phyloP scores from a whole-genome alignment of 2,888 invertebrate genomes.

The Elmis aenea region DNA sequence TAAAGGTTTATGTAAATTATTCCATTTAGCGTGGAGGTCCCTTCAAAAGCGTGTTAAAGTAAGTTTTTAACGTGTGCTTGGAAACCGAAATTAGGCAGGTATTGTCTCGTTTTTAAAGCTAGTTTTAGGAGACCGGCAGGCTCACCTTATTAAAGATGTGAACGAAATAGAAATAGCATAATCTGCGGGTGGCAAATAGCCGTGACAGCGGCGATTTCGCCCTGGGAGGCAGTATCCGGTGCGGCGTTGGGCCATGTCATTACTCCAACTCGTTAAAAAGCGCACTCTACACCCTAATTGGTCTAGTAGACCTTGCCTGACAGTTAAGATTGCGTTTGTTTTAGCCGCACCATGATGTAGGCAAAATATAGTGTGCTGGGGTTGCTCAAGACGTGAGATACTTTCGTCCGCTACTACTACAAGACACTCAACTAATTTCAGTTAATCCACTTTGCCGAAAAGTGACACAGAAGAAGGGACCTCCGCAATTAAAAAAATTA shows the following conservation, averaged over 20 bases:
- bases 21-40: too few relatives aligned
- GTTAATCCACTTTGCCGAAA: too few relatives aligned
- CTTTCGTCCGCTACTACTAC: too few relatives aligned
- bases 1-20: too few relatives aligned
- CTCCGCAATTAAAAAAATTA: too few relatives aligned
- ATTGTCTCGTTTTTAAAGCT: too few relatives aligned
- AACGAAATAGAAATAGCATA: constrained; percentile 30
- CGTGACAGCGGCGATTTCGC: constrained; percentile 36
- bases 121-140: too few relatives aligned
- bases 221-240: constrained; percentile 42
- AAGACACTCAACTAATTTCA: too few relatives aligned
- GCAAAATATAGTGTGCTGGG: too few relatives aligned
- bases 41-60: constrained; percentile 15
- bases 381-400: too few relatives aligned
- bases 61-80: constrained; percentile 13
- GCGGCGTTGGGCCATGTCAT: constrained; percentile 40
- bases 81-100: too few relatives aligned
- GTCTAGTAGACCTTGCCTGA: constrained; percentile 36
- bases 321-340: constrained; percentile 36
- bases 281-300: constrained; percentile 42
- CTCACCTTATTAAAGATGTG: constrained; percentile 28
- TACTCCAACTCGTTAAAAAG: constrained; percentile 42
- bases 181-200: constrained; percentile 41
- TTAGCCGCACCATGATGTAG: constrained; percentile 30
- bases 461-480: too few relatives aligned